These are phyloP conservation scores for Anguilla pacifica DNA, from an alignment of 2,797 vertebrate genomes.

Conservation along the genomic window DNA sequence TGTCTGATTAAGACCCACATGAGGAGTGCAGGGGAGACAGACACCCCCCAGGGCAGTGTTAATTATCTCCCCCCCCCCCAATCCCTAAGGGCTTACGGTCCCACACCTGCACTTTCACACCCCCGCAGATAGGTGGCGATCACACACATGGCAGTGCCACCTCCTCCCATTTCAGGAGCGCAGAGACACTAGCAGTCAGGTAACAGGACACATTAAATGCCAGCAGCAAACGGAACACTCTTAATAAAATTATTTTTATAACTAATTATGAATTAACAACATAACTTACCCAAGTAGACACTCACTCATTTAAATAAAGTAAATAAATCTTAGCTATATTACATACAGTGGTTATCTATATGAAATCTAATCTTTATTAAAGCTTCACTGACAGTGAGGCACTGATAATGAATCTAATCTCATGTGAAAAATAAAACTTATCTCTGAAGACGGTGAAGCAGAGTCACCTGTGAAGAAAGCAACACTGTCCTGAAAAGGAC, in stretches of 20 bases:
- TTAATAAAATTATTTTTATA: background rate
- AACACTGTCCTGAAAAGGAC: background rate
- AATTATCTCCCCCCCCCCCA: slow-evolving; percentile 64
- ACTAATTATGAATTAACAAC: background rate
- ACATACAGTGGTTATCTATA: background rate
- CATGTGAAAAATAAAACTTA: too few relatives aligned
- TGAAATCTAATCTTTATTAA: background rate
- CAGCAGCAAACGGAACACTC: background rate
- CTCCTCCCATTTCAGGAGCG: background rate
- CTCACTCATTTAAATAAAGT: background rate
- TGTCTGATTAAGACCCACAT: slow-evolving; percentile 71
- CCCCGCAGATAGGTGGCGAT: slow-evolving; percentile 77
- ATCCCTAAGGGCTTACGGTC: slow-evolving; percentile 70
- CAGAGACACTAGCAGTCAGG: background rate
- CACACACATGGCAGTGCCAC: slow-evolving; percentile 49
- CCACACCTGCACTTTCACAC: slow-evolving; percentile 67
- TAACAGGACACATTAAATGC: background rate
- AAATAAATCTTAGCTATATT: background rate
- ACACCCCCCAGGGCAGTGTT: slow-evolving; percentile 68
- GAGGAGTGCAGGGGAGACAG: slow-evolving; percentile 60
- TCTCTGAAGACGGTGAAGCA: background rate
- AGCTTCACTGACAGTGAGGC: background rate
- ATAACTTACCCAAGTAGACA: background rate
- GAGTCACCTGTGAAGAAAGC: background rate
- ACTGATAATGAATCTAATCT: background rate